Base-by-base conservation (phyloP, 2,888 invertebrate genomes). In the Lydus trimaculatus region DNA sequence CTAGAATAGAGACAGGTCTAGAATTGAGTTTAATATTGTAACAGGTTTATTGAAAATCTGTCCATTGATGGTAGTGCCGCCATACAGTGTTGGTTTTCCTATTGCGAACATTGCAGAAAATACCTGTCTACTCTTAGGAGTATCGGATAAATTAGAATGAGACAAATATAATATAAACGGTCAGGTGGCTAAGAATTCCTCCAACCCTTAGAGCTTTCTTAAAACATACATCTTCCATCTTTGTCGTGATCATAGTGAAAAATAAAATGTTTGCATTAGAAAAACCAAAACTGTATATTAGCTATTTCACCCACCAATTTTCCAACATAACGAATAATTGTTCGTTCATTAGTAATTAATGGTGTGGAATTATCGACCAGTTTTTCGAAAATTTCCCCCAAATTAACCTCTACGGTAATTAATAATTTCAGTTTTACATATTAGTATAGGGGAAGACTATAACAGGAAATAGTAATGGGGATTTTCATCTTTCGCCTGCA, bases 291-390 rank as follows among this genome's bases (percentile, higher is more conserved):
- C n/a, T n/a, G n/a, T n/a, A n/a, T n/a, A n/a, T n/a, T n/a, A 52
- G 13, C 11, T 23, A 52, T 52, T 43, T 43, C 43, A 13, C 13
- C 52, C 23, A 23, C 9, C 23, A 52, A 56, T 56, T 56, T 28
- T 28, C 56, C 56, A 56, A 56, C 56, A 56, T 15, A 25, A 56
- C 56, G 28, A 56, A 52, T 52, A 52, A 52, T 52, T 52, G 52
- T 52, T 23, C 56, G 28, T 56, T 56, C 56, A 56, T 56, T 56
- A 56, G 25, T n/a, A 56, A 56, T 56, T 56, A 56, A 56, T 28
- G 56, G 56, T 56, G 56, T n/a, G 56, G 56, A 56, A 56, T 56
- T 56, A 56, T 56, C 28, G 56, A 56, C 56, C 56, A 56, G 56
- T 56, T 28, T 56, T 56, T 56, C 28, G 28, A n/a, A 56, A 56